These are phyloP conservation scores for Acrossocheilus wenchowensis DNA, from an alignment of 2,797 vertebrate species.

Conservation along the genomic window DNA sequence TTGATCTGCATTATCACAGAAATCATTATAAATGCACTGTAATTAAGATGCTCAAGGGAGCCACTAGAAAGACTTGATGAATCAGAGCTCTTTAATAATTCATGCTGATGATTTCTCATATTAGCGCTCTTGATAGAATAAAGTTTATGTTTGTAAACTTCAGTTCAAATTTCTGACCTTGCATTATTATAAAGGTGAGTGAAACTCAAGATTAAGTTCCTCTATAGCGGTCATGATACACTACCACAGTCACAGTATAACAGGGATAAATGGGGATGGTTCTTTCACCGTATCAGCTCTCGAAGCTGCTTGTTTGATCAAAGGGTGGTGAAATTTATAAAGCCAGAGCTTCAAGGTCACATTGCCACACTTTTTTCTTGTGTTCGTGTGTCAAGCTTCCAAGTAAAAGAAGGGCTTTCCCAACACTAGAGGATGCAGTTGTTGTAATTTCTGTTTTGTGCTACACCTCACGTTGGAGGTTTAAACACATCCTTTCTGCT, in stretches of 20 bases:
- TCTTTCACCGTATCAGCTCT: constrained; percentile 37
- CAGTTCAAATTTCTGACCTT: constrained; percentile 61
- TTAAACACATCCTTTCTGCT: background rate
- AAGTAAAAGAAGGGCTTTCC: background rate
- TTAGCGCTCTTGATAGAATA: background rate
- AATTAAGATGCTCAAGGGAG: constrained; percentile 53
- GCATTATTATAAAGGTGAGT: constrained; percentile 28
- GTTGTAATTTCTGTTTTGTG: background rate
- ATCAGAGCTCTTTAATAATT: constrained; percentile 66
- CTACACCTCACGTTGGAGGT: background rate
- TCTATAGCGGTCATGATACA: constrained; percentile 1
- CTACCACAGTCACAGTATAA: constrained; percentile 28
- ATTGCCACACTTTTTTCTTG: background rate
- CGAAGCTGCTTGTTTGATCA: constrained; percentile 60
- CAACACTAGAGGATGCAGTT: background rate
- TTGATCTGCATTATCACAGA: constrained; percentile 45
- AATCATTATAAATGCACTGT: constrained; percentile 53
- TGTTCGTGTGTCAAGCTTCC: background rate
- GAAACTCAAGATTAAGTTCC: constrained; percentile 20
- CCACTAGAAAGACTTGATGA: constrained; percentile 53
- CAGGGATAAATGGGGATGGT: constrained; percentile 55
- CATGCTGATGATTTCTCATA: constrained; percentile 56
- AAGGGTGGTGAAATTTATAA: constrained; percentile 52
- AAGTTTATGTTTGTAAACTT: constrained; percentile 32
- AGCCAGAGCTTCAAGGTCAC: constrained; percentile 52